Evolutionary conservation across 2,888 invertebrate genomes (phyloP).

Genomic region (Aplocera efformata): DNA sequence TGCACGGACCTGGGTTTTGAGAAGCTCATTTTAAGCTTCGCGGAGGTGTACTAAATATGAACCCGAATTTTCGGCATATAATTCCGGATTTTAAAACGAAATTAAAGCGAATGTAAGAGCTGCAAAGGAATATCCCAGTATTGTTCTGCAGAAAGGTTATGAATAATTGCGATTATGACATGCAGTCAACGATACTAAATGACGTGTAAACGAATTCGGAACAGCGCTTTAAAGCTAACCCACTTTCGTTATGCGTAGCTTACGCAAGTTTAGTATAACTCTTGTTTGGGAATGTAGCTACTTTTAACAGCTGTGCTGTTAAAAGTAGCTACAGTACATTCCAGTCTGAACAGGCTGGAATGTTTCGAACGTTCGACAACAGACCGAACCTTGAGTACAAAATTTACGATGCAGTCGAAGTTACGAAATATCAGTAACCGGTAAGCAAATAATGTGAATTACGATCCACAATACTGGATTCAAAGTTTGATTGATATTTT

Average conservation of each 20-base stretch:
- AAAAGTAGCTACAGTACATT: no score
- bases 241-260: slow-evolving; percentile 4
- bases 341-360: slow-evolving; percentile 12
- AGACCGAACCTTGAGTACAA: slow-evolving; percentile 19
- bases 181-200: neutral
- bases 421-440: slow-evolving; percentile 22
- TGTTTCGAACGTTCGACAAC: slow-evolving; percentile 22
- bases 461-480: slow-evolving; percentile 1
- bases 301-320: slow-evolving; percentile 2
- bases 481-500: no score
- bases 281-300: slow-evolving; percentile 8
- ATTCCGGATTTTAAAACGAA: no score
- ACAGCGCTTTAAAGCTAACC: slow-evolving; percentile 4
- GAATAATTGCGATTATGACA: no score
- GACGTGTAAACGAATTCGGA: slow-evolving; percentile 1
- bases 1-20: no score
- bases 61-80: no score
- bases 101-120: no score
- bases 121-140: no score
- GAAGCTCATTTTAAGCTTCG: no score
- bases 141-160: no score
- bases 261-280: slow-evolving; percentile 12
- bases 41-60: no score
- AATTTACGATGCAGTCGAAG: slow-evolving; percentile 21
- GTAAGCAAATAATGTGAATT: slow-evolving; percentile 21